Base-by-base conservation (phyloP, 2,797 vertebrate species). In the Hydrolagus colliei region DNA sequence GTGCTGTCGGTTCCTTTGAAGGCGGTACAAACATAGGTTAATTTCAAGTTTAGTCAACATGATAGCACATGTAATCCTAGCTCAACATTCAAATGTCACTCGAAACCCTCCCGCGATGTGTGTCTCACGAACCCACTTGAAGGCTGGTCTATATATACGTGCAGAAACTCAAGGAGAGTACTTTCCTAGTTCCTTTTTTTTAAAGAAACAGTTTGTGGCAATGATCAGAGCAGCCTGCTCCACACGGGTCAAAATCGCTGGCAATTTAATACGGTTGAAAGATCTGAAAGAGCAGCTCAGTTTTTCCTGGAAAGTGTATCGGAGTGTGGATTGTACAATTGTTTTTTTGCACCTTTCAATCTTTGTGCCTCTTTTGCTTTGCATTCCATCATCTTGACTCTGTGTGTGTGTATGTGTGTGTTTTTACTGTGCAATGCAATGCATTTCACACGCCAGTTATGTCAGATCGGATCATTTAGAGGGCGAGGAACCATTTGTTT, bases 51-150 rank as follows among this genome's bases (percentile, higher is more conserved):
- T 84, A 84, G 79, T 32, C 32, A 16, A 71, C 79, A 84, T 18
- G 65, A 84, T 41, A 84, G 79, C 18, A 32, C 79, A 84, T 84
- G 79, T 84, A 84, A 84, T 84, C 65, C 65, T 71, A 20, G 65
- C 79, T 84, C 63, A 71, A 84, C 65, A 7, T 41, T 84, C 65
- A 71, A 71, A 71, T 84, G 79, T 65, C 71, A 71, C 16, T 68
- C 41, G 65, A 84, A 84, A 84, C 65, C 79, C 20, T 52, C 4
- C 9, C 18, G 65, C 79, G 41, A 20, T 80, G 78, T 8, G 10
- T 18, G 22, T 12, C 61, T 52, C 18, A 71, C 9, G 68, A 84
- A 35, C 79, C 65, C 41, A 18, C 16, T 35, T 9, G 20, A n/a
- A 84, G 41, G 77, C 13, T 63, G 74, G 41, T 76, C 41, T n/a